Percentiles rank a stretch among this genome's conserved stretches.
Conservation (phyloP, 2,888 invertebrate species). For the Dicycla oo region DNA sequence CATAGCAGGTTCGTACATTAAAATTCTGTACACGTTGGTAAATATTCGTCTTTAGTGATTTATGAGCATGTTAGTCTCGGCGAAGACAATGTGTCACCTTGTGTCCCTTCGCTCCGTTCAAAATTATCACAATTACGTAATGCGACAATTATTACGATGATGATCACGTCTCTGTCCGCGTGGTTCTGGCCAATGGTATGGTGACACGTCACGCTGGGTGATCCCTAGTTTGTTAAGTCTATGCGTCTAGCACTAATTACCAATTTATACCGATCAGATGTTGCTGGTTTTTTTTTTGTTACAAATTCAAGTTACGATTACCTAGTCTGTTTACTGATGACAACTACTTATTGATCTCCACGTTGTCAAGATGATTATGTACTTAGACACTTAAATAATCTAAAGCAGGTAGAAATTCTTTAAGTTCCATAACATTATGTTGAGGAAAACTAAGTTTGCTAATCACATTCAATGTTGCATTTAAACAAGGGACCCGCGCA, state of each 20-base stretch:
- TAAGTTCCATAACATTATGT: background rate
- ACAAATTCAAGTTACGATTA: background rate
- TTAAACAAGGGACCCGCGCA: constrained; percentile 9
- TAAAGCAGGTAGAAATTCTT: constrained; percentile 4
- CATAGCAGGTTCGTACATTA: constrained; percentile 8
- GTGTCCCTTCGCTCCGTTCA: constrained; percentile 51
- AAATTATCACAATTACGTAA: constrained; percentile 66
- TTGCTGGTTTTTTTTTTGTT: constrained; percentile 7
- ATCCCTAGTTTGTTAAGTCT: constrained; percentile 42
- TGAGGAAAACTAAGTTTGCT: constrained; percentile 12
- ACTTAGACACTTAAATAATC: too few relatives aligned
- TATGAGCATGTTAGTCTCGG: constrained; percentile 20
- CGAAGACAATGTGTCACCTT: constrained; percentile 51
- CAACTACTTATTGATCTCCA: background rate
- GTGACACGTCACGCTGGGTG: constrained; percentile 55
- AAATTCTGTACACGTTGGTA: constrained; percentile 20
- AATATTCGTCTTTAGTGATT: constrained; percentile 38
- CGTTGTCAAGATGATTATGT: background rate
- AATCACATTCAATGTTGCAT: constrained; percentile 17
- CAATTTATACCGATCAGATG: constrained; percentile 24
- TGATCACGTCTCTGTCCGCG: constrained; percentile 51
- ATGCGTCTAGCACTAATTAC: constrained; percentile 30
- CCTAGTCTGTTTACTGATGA: background rate
- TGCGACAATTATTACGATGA: constrained; percentile 60
- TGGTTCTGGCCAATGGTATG: constrained; percentile 43